Evolutionary conservation across 2,888 invertebrate species (phyloP), one percentile per base, ranked within the genome.

Genomic region (Dicycla oo): DNA sequence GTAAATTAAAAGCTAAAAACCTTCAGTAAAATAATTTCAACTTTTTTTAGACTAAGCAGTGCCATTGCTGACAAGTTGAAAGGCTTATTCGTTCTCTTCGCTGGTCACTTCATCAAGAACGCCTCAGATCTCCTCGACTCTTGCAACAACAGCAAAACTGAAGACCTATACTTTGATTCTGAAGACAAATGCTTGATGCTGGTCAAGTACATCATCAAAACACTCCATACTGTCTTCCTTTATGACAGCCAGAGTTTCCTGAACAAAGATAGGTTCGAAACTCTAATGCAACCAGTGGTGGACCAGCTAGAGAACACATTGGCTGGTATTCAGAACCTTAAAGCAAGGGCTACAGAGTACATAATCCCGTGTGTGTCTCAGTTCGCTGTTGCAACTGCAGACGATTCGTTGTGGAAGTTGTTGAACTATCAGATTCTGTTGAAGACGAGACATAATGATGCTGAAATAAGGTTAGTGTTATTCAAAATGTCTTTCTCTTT

Each of bases 21-120:
- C 13, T 18, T 6, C 2, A 2, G 3, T 38, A n/a, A 15, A n/a
- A 64, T 23, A 26, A 11, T 72, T 34, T 45, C 0, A 13, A 23
- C 1, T 8, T 57, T 69, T 97, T 97, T 87, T 92, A 97, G 98
- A 87, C 90, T 98, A 47, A 98, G 98, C 73, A 97, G 97, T 78
- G 97, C 97, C 57, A 97, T 99, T 64, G 98, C 99, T 0, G 97
- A 98, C 68, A 97, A 97, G 76, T 94, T 99, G 7, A 98, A 98
- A 92, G 98, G 98, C 8, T 94, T 99, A 0, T 99, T 99, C 91
- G 98, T 98, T 0, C 94, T 98, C n/a, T 99, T 99, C 74, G 98
- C 99, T 61, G 98, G 98, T 0, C 98, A 98, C 87, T 98, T 99
- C 85, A 95, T 99, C 23, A 97, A 97, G 87, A 98, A 99, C 91